These are phyloP conservation scores for Rapana venosa DNA, from an alignment of 2,888 invertebrate genomes.

Conservation along the genomic window DNA sequence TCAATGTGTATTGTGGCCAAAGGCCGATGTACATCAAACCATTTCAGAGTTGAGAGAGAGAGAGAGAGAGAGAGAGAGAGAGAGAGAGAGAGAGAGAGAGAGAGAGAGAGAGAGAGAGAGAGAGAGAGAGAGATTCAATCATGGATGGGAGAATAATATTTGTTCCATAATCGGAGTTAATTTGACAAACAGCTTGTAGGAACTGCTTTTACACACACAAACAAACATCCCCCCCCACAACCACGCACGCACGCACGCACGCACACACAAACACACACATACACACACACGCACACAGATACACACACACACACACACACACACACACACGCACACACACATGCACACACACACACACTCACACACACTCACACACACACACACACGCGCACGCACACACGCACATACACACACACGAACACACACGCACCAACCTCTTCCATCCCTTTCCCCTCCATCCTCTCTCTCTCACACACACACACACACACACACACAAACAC, in stretches of 20 bases:
- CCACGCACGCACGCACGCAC: too few relatives aligned
- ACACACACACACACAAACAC: background rate
- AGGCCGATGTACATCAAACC: too few relatives aligned
- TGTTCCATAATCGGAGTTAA: too few relatives aligned
- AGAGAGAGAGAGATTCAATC: background rate
- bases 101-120: background rate
- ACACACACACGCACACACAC: too few relatives aligned
- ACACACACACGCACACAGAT: too few relatives aligned
- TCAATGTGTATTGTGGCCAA: too few relatives aligned
- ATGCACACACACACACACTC: background rate
- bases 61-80: slow-evolving; percentile 26
- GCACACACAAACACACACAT: too few relatives aligned
- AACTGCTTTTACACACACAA: too few relatives aligned
- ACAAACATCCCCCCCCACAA: too few relatives aligned
- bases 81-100: background rate
- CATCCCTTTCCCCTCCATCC: background rate
- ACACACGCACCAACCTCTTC: background rate
- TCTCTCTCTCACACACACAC: background rate
- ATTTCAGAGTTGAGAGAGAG: too few relatives aligned
- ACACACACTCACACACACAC: background rate
- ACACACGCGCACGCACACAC: background rate
- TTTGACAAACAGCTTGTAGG: too few relatives aligned
- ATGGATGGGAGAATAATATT: too few relatives aligned
- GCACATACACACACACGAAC: background rate
- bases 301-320: background rate